Evolutionary conservation across 2,888 invertebrate genomes (phyloP), one percentile per base, ranked within the genome.

Genomic region (Hipparchia semele): DNA sequence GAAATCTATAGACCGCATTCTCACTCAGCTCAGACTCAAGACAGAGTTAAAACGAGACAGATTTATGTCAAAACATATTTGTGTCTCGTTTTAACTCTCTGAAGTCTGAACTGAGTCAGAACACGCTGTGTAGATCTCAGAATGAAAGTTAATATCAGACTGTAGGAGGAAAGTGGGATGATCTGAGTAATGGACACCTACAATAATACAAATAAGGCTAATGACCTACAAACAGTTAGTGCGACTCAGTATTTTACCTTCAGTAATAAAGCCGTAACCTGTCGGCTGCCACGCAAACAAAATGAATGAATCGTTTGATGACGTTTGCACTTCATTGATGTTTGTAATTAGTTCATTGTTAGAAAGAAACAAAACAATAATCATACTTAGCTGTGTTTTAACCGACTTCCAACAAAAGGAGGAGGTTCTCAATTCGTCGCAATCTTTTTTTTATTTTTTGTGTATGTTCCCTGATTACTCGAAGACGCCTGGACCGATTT

Each of bases 321-420:
- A 70, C 66, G 51, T 67, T 56, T 51, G 13, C 9, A 54, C 39
- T 62, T 70, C 70, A 70, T 67, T 70, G 59, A 70, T 73, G 56
- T 70, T 73, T 68, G 64, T 68, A 53, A 71, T 39, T 39, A 70
- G 13, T 68, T 39, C 67, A 71, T 73, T 71, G 73, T 69, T 10
- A 39, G n/a, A 39, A 49, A 2, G 6, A 7, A 7, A 59, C 46
- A n/a, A 12, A 73, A 70, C 71, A 76, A 74, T 74, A 73, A 49
- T 54, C 13, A 49, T 64, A 70, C 70, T 45, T 69, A 64, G 39
- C 7, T 9, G 13, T 49, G 23, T 23, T 23, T 23, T 23, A 23
- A 23, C 23, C 23, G 23, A 23, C 23, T 23, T 23, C 23, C 23
- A 23, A 23, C 23, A 23, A 23, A 23, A 23, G 23, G 23, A 23